phyloP scores from a whole-genome alignment of 2,888 invertebrate genomes.

The Clostera curtula region DNA sequence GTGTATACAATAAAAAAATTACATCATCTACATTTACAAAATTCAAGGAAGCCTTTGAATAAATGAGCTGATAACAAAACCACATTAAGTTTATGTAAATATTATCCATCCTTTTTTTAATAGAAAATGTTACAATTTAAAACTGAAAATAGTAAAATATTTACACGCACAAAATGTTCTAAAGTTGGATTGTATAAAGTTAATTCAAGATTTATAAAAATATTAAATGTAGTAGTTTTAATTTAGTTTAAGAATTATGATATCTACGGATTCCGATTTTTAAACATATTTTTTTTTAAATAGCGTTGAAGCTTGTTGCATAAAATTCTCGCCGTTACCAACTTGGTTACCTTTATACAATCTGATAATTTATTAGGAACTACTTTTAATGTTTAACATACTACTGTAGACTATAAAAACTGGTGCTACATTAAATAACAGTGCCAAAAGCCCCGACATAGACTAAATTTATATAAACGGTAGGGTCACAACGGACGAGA shows the following conservation, averaged over 20 bases:
- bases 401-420: too few species aligned
- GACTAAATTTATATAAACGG: too few species aligned
- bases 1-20: neutral
- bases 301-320: too few species aligned
- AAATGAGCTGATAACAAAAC: constrained; percentile 11
- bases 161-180: constrained; percentile 36
- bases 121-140: constrained; percentile 29
- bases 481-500: too few species aligned
- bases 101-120: constrained; percentile 24
- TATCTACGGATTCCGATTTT: neutral
- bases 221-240: neutral
- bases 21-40: neutral
- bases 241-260: neutral
- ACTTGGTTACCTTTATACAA: too few species aligned
- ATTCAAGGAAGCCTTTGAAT: constrained; percentile 3
- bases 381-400: too few species aligned
- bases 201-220: neutral
- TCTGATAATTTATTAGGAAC: too few species aligned
- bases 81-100: constrained; percentile 28
- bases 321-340: too few species aligned
- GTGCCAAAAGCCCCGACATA: too few species aligned
- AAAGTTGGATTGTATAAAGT: constrained; percentile 5
- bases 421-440: too few species aligned
- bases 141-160: constrained; percentile 56
- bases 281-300: too few species aligned